Evolutionary conservation across 2,888 invertebrate species (phyloP).

Genomic region (Drosophila glabriapex): DNA sequence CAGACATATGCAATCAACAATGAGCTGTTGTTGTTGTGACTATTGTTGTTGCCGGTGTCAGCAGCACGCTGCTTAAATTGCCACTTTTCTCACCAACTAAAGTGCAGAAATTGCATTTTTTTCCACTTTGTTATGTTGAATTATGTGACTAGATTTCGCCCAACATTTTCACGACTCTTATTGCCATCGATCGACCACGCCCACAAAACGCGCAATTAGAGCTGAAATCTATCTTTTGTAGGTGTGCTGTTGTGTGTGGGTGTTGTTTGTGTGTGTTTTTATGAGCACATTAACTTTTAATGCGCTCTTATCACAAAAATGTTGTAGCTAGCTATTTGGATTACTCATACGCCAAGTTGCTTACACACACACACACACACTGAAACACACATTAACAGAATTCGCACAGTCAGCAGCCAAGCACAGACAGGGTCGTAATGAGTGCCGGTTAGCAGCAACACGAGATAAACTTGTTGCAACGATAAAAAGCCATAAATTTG

Average conservation of each 20-base stretch:
- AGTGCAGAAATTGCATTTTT: constrained; percentile 41
- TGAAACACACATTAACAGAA: constrained; percentile 14
- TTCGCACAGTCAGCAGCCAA: constrained; percentile 51
- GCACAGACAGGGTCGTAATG: constrained; percentile 57
- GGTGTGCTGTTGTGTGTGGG: not conserved
- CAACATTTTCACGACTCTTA: not conserved
- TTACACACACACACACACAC: constrained; percentile 24
- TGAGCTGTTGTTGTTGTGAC: constrained; percentile 7
- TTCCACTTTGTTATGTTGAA: constrained; percentile 35
- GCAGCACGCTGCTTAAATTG: constrained; percentile 24
- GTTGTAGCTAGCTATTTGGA: constrained; percentile 43
- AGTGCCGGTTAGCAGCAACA: constrained; percentile 71
- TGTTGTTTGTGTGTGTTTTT: constrained; percentile 24
- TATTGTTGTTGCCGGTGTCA: constrained; percentile 9
- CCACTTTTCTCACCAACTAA: constrained; percentile 26
- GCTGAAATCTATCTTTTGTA: not conserved
- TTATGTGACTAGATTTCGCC: constrained; percentile 26
- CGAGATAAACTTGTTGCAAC: constrained; percentile 77
- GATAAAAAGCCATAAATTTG: constrained; percentile 75
- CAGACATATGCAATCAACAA: constrained; percentile 34
- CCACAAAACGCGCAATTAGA: constrained; percentile 34
- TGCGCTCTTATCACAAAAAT: constrained; percentile 33
- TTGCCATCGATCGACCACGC: constrained; percentile 16
- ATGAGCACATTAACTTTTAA: constrained; percentile 55
- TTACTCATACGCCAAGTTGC: constrained; percentile 60